Evolutionary conservation across 2,888 invertebrate species (phyloP).

Genomic region (Ditylenchus weischeri): DNA sequence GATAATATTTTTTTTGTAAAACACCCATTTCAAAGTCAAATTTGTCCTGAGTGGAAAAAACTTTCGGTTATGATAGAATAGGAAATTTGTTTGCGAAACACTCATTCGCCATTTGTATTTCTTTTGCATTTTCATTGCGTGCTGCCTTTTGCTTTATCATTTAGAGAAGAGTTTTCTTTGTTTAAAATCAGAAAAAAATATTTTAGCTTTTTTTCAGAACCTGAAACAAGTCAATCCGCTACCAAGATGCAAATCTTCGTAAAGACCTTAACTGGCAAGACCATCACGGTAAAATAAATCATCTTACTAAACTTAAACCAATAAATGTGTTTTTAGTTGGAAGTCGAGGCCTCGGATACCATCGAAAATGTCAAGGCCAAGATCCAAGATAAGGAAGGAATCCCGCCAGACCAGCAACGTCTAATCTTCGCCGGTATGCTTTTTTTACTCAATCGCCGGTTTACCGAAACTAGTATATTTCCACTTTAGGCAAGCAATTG

Average conservation of each 20-base stretch:
- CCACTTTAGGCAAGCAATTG: constrained; percentile 24
- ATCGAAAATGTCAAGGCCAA: constrained; percentile 55
- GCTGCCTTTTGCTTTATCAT: neutral
- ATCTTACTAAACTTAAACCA: neutral
- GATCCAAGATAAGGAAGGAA: constrained; percentile 54
- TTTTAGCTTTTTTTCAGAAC: neutral
- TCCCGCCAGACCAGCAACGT: constrained; percentile 53
- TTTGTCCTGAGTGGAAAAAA: too few relatives aligned
- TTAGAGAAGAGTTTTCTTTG: neutral
- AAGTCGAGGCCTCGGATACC: constrained; percentile 51
- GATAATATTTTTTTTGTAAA: too few relatives aligned
- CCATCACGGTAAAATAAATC: constrained; percentile 15
- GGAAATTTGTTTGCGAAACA: too few relatives aligned
- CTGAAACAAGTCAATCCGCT: neutral
- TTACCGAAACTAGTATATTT: neutral
- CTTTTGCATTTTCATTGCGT: neutral
- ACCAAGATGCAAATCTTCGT: constrained; percentile 28
- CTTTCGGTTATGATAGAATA: too few relatives aligned
- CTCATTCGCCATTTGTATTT: neutral
- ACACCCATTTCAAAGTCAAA: too few relatives aligned
- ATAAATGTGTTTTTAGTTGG: constrained; percentile 22
- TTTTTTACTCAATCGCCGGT: too few relatives aligned
- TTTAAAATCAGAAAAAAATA: neutral
- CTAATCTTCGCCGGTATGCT: constrained; percentile 46
- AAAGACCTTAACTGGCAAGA: constrained; percentile 25